Conservation (phyloP, 2,888 invertebrate species). For the Nemoura dubitans region DNA sequence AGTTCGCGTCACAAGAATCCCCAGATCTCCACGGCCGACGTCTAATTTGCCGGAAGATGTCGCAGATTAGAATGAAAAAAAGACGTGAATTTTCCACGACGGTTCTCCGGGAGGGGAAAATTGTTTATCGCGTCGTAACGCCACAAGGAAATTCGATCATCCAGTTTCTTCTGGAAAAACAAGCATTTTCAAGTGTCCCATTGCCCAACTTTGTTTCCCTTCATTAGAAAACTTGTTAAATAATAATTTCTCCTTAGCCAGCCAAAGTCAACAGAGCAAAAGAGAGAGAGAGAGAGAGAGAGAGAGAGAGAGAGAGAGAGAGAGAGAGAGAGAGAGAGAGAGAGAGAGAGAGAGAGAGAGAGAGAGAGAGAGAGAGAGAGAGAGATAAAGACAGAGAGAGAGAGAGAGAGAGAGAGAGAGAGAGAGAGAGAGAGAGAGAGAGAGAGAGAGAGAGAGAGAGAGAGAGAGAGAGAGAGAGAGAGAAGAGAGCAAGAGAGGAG, state of each 20-base stretch:
- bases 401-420: background rate
- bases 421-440: background rate
- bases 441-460: background rate
- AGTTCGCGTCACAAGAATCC: background rate
- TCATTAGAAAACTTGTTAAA: conserved; percentile 3
- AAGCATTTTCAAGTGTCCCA: background rate
- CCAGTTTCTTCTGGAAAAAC: background rate
- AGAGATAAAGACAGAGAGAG: background rate
- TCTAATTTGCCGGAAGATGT: conserved; percentile 2
- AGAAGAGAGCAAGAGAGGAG: too few species aligned
- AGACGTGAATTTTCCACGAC: too few species aligned
- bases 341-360: too few species aligned
- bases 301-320: background rate
- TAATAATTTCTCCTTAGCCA: background rate
- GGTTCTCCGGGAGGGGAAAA: background rate
- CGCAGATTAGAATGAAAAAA: background rate
- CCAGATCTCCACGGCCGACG: background rate
- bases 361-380: too few species aligned
- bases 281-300: background rate
- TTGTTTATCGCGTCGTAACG: background rate
- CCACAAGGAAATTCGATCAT: conserved; percentile 4
- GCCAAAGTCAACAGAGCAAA: background rate
- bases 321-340: background rate
- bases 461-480: background rate
- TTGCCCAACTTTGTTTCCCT: background rate